Evolutionary conservation across 1,140 invertebrate species (phyloP).

Genomic region (Arctopsyche grandis): DNA sequence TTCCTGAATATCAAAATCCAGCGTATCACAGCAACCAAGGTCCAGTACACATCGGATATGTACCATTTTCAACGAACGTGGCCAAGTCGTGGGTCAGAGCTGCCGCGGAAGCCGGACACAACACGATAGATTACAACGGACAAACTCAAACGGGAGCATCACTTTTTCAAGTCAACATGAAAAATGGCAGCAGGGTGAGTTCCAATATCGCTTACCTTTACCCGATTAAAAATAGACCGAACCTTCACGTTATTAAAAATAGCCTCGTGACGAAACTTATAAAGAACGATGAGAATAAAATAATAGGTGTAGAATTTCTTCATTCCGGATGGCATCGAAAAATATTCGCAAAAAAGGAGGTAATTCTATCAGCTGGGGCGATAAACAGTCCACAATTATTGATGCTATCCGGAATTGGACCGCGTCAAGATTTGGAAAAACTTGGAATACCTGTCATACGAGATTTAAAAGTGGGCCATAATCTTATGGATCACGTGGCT

Average conservation of each 20-base stretch:
- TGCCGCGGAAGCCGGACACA: conserved; percentile 77
- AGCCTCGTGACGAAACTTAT: conserved; percentile 73
- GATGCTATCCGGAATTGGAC: conserved; percentile 82
- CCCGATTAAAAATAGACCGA: conserved; percentile 66
- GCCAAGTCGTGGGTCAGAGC: conserved; percentile 76
- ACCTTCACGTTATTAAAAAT: conserved; percentile 70
- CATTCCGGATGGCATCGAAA: conserved; percentile 64
- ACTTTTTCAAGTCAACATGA: conserved; percentile 67
- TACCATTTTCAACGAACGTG: conserved; percentile 71
- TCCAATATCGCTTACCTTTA: conserved; percentile 70
- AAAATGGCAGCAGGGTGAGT: conserved; percentile 70
- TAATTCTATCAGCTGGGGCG: conserved; percentile 76
- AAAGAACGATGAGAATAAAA: conserved; percentile 71
- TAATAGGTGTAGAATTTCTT: conserved; percentile 71
- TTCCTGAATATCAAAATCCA: conserved; percentile 49
- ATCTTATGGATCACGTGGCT: conserved; percentile 77
- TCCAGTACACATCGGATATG: conserved; percentile 68
- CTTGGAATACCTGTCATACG: conserved; percentile 67
- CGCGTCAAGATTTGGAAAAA: conserved; percentile 69
- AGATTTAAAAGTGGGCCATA: conserved; percentile 76
- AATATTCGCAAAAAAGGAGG: conserved; percentile 72
- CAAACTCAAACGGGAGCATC: conserved; percentile 64
- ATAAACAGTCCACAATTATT: conserved; percentile 78
- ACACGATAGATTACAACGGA: conserved; percentile 67
- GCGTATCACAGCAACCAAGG: conserved; percentile 66